phyloP scores from a whole-genome alignment of 2,113 vertebrate species.

The Lamprologus lemairii region DNA sequence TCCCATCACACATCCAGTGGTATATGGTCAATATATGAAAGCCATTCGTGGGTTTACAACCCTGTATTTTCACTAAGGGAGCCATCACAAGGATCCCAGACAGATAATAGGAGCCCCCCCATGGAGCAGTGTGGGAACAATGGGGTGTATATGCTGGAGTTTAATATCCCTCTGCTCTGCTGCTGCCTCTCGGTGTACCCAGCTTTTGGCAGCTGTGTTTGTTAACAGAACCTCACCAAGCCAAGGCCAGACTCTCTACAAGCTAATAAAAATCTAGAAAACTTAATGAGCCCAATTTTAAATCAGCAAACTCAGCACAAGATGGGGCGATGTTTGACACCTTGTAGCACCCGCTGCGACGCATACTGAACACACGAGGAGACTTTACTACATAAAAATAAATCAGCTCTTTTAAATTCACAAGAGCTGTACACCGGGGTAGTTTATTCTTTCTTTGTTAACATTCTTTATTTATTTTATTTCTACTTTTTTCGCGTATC shows the following conservation, averaged over 20 bases:
- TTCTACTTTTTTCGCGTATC: background rate
- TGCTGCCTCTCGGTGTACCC: background rate
- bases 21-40: background rate
- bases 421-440: background rate
- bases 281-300: slow-evolving; percentile 34
- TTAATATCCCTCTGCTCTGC: background rate
- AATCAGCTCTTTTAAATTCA: background rate
- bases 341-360: slow-evolving; percentile 1
- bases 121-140: background rate
- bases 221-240: slow-evolving; percentile 44
- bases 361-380: slow-evolving; percentile 33
- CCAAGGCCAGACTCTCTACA: slow-evolving; percentile 26
- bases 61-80: background rate
- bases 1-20: background rate
- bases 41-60: background rate
- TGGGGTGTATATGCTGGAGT: background rate
- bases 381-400: background rate
- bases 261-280: slow-evolving; percentile 60
- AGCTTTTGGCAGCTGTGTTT: slow-evolving; percentile 25
- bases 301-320: slow-evolving; percentile 49
- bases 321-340: slow-evolving; percentile 39
- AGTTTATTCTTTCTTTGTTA: background rate
- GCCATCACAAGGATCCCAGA: background rate
- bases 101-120: slow-evolving; percentile 17
- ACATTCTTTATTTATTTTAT: background rate